A percentile compares a stretch with the other conserved stretches of the same genome.
Conservation (phyloP, 2,113 vertebrate genomes). For the Ceyx melanurus region DNA sequence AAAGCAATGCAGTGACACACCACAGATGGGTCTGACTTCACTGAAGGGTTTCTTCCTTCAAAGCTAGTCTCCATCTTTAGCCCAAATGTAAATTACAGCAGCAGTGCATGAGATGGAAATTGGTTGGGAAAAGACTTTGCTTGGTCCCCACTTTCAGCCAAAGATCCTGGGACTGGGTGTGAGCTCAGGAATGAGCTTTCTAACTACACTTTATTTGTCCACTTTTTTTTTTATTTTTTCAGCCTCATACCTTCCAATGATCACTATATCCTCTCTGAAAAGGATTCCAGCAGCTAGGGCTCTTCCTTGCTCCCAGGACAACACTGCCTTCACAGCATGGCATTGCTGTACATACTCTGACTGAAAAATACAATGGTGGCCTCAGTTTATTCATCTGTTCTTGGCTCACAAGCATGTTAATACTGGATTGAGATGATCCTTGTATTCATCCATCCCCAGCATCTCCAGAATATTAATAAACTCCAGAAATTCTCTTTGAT, state of each 20-base stretch:
- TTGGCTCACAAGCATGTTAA: background rate
- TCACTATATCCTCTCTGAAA: background rate
- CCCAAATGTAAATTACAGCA: background rate
- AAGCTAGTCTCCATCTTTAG: background rate
- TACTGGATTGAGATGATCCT: background rate
- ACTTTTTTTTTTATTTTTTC: no score
- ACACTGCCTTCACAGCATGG: background rate
- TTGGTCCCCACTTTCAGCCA: background rate
- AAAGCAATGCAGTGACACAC: background rate
- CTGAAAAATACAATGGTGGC: background rate
- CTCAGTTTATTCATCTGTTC: background rate
- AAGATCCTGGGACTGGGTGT: background rate
- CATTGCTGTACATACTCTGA: background rate
- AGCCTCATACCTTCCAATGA: background rate
- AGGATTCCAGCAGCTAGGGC: background rate
- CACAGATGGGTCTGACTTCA: background rate
- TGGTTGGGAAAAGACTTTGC: background rate
- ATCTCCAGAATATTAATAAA: background rate
- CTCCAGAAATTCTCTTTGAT: no score
- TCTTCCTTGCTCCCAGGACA: background rate
- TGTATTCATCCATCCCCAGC: background rate
- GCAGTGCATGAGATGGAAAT: background rate
- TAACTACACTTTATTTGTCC: background rate
- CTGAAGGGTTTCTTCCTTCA: background rate
- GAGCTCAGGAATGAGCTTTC: background rate